Evolutionary conservation across 2,797 vertebrate genomes (phyloP), one percentile per base, ranked within the genome.

Genomic region (Brotula barbata): DNA sequence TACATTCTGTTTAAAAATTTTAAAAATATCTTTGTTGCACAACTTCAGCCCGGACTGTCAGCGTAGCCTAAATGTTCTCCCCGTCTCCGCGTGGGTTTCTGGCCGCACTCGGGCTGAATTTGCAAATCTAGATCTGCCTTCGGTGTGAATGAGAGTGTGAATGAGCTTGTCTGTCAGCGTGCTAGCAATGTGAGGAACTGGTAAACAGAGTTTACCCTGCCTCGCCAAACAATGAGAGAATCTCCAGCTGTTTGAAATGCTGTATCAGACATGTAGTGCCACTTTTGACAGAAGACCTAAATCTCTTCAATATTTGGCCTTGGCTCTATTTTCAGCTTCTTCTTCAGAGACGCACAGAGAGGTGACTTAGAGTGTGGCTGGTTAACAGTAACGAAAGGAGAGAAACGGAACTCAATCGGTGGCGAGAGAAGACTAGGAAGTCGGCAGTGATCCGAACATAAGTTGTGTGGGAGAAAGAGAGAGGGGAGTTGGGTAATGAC

Each of bases 241-340:
- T n/a, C n/a, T n/a, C n/a, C n/a, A n/a, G n/a, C 84, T 88, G 83
- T 88, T 84, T 88, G 72, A 85, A 89, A 90, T 80, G 73, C 67
- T 64, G 71, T 76, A 73, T 45, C 5, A 33, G 65, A 81, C 57
- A 1, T 68, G 51, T 64, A 75, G 52, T 56, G 65, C 51, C 25
- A 13, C 73, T 70, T 72, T 78, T 80, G 69, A 81, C 75, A 68
- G 77, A 86, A 88, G 77, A 85, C 82, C 86, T 77, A 84, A 83
- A 82, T 83, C 71, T 84, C 68, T 61, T 61, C 46, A 46, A 61
- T 73, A 78, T 57, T n/a, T 68, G 83, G 66, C 58, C 66, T 77
- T 74, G 59, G 58, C 49, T 28, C 47, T 54, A 73, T 74, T 67
- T 71, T 63, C 51, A 36, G 50, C 23, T 50, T 64, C 61, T 50